Evolutionary conservation across 2,113 vertebrate genomes (phyloP).

Genomic region (Rafetus swinhoei): DNA sequence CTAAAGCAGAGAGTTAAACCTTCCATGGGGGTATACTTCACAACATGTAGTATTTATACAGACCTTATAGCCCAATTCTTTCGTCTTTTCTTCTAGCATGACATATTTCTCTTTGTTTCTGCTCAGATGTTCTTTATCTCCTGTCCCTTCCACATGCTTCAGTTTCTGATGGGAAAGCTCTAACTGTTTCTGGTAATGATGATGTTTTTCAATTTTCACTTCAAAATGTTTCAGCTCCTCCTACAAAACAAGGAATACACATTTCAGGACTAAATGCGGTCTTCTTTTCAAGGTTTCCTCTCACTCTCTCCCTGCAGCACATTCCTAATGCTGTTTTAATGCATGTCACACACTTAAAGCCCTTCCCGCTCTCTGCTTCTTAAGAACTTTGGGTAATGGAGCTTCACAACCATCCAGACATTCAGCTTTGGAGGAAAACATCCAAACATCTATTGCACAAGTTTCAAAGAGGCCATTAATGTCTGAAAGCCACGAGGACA

Average conservation of each 20-base stretch:
- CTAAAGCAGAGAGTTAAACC: not conserved
- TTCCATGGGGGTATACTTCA: not conserved
- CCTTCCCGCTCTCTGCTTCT: not conserved
- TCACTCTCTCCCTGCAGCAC: not conserved
- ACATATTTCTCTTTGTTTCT: conserved; percentile 89
- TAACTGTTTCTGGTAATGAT: conserved; percentile 95
- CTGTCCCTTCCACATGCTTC: conserved; percentile 86
- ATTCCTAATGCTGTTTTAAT: not conserved
- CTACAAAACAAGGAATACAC: conserved; percentile 64
- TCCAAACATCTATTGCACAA: not conserved
- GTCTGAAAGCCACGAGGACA: not conserved
- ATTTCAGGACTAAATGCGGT: not conserved
- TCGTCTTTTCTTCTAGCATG: conserved; percentile 89
- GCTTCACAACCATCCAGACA: not conserved
- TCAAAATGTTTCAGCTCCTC: conserved; percentile 97
- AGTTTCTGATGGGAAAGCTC: conserved; percentile 96
- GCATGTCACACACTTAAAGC: not conserved
- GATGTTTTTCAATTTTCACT: conserved; percentile 95
- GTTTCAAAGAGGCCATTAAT: not conserved
- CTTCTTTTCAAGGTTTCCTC: not conserved
- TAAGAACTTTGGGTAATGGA: not conserved
- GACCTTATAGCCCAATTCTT: conserved; percentile 96
- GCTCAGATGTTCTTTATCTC: conserved; percentile 89
- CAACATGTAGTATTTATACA: not conserved
- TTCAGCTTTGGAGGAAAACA: not conserved